phyloP scores from a whole-genome alignment of 2,113 vertebrate genomes.

The Dolichallabes microphthalmus region DNA sequence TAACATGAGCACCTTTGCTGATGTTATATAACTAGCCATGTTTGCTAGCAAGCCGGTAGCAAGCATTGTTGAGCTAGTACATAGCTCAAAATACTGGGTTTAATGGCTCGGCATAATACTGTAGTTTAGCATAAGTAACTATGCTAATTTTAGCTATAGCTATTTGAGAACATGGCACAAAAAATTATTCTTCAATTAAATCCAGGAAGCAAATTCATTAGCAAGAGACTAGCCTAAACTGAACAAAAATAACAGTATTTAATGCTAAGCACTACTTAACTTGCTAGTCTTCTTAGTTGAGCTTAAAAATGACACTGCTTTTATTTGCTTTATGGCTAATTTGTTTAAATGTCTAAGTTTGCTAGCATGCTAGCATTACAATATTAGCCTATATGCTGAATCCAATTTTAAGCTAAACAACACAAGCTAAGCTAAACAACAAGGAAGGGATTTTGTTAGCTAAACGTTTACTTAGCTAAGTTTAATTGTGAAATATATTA shows the following conservation, averaged over 20 bases:
- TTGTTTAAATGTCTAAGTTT: background rate
- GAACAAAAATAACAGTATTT: background rate
- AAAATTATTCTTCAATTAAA: too few species aligned
- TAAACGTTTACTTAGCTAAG: background rate
- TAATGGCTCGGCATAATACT: background rate
- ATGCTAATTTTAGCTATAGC: background rate
- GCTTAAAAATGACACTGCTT: background rate
- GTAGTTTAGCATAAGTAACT: background rate
- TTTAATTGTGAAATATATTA: background rate
- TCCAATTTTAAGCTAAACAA: background rate
- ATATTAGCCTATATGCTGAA: background rate
- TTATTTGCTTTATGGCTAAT: background rate
- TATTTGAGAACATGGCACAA: background rate
- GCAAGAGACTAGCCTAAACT: background rate
- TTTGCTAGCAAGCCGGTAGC: background rate
- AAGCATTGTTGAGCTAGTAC: background rate
- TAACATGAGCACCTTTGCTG: background rate
- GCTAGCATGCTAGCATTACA: background rate
- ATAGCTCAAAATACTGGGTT: too few species aligned
- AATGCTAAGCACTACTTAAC: background rate
- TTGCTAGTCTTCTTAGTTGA: background rate
- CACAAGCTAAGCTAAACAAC: background rate
- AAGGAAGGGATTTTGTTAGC: background rate
- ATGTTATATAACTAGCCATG: background rate
- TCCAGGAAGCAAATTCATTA: background rate